A percentile compares a stretch with the other conserved stretches of the same genome.
These are phyloP conservation scores for Sinella curviseta DNA, from an alignment of 1,140 invertebrate species.

Conservation along the genomic window DNA sequence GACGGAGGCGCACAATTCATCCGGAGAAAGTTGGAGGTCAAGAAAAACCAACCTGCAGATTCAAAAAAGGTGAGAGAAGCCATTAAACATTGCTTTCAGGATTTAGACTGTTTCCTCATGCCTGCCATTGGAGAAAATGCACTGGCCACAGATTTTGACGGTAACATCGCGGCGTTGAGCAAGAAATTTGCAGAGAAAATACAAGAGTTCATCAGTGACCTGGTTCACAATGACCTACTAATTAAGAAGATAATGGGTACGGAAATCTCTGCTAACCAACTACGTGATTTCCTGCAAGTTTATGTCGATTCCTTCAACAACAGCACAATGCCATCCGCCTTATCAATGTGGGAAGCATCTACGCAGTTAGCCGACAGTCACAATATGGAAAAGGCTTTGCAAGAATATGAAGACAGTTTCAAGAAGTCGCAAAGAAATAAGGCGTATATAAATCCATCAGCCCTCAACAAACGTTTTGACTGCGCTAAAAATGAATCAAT, in stretches of 20 bases:
- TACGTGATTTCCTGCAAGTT: neutral
- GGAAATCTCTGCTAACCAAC: neutral
- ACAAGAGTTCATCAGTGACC: slow-evolving; percentile 26
- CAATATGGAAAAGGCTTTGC: neutral
- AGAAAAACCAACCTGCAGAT: neutral
- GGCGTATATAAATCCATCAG: no score
- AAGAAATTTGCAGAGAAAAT: slow-evolving; percentile 22
- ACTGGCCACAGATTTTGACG: neutral
- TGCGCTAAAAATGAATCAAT: no score
- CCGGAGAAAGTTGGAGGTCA: slow-evolving; percentile 25
- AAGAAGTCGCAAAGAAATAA: no score
- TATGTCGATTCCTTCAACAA: slow-evolving; percentile 35
- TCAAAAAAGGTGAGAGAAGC: slow-evolving; percentile 17
- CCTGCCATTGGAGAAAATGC: slow-evolving; percentile 32
- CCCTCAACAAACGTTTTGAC: no score
- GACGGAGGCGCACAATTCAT: slow-evolving; percentile 34
- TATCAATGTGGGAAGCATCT: slow-evolving; percentile 17
- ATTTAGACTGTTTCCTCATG: slow-evolving; percentile 33
- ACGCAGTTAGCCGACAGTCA: neutral
- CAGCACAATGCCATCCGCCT: neutral
- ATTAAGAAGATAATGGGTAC: neutral
- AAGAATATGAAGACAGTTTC: no score
- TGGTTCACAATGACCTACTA: slow-evolving; percentile 9
- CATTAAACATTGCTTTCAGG: slow-evolving; percentile 33
- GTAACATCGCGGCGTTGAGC: slow-evolving; percentile 18